phyloP scores from a whole-genome alignment of 2,888 invertebrate genomes.

The Drosophila silvestris region DNA sequence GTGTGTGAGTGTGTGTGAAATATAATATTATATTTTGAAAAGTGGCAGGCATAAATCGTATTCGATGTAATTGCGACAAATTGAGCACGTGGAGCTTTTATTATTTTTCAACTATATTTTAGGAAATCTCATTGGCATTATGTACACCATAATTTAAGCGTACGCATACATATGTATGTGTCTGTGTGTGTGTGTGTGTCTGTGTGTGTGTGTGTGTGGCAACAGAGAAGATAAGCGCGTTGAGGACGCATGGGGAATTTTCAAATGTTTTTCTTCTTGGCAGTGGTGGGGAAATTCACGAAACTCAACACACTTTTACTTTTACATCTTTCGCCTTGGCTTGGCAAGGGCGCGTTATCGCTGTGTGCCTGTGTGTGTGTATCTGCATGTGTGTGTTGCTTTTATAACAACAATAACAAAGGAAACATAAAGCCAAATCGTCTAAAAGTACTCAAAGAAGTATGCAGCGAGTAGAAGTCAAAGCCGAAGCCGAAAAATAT shows the following conservation, averaged over 20 bases:
- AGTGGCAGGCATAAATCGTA: constrained; percentile 13
- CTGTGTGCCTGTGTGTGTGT: constrained; percentile 1
- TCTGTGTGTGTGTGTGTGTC: constrained; percentile 24
- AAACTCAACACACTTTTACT: constrained; percentile 80
- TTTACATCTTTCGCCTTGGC: constrained; percentile 52
- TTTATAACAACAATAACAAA: constrained; percentile 63
- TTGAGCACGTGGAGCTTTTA: constrained; percentile 14
- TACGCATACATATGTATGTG: constrained; percentile 10
- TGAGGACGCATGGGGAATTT: constrained; percentile 73
- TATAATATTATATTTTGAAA: constrained; percentile 38
- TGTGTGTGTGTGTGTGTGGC: constrained; percentile 14
- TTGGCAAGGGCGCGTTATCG: constrained; percentile 50
- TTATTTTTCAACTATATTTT: background rate
- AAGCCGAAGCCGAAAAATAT: constrained; percentile 23
- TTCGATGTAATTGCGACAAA: constrained; percentile 5
- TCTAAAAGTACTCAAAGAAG: constrained; percentile 46
- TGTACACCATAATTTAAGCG: constrained; percentile 66
- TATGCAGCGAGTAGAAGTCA: constrained; percentile 43
- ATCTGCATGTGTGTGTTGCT: constrained; percentile 21
- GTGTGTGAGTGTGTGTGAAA: constrained; percentile 23
- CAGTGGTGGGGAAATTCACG: constrained; percentile 62
- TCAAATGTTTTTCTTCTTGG: constrained; percentile 58
- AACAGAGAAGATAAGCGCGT: constrained; percentile 49
- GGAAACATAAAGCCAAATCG: constrained; percentile 53
- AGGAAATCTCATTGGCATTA: constrained; percentile 50